Conservation (phyloP, 2,113 vertebrate genomes). For the Penelope pileata region DNA sequence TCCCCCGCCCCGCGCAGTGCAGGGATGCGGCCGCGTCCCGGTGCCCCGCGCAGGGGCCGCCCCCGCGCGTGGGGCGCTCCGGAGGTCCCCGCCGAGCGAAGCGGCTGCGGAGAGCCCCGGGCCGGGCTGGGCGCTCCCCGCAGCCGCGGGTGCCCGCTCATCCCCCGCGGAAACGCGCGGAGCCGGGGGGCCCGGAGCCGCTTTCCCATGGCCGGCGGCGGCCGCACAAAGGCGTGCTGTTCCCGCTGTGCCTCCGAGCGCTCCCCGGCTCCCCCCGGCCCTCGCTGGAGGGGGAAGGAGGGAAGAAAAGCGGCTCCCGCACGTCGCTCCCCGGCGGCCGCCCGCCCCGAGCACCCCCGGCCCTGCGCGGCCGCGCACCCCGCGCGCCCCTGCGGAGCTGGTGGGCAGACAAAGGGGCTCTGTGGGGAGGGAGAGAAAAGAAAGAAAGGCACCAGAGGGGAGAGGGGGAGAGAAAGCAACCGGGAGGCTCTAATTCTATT, state of each 20-base stretch:
- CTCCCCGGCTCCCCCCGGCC: conserved; percentile 80
- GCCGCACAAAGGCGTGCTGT: conserved; percentile 93
- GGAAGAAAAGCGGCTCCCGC: conserved; percentile 75
- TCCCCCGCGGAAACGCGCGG: conserved; percentile 78
- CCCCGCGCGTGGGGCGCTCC: background rate
- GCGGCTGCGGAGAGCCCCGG: background rate
- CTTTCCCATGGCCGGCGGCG: conserved; percentile 81
- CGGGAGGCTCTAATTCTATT: conserved; percentile 95
- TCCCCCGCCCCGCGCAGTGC: background rate
- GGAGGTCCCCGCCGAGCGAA: background rate
- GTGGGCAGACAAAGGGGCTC: conserved; percentile 80
- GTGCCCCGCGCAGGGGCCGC: background rate
- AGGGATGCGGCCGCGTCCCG: too few species aligned
- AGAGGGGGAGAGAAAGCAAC: conserved; percentile 15
- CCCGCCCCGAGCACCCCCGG: conserved; percentile 1
- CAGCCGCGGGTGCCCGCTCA: conserved; percentile 41
- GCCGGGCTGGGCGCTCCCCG: background rate
- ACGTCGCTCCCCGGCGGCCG: too few species aligned
- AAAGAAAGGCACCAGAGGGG: background rate
- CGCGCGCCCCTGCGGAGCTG: background rate
- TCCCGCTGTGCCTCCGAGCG: conserved; percentile 86
- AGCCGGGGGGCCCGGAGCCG: conserved; percentile 81
- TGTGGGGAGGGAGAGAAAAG: conserved; percentile 75
- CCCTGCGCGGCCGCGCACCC: conserved; percentile 44
- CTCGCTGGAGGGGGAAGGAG: conserved; percentile 57